Evolutionary conservation across 2,797 vertebrate species (phyloP).

Genomic region (Heteromormyrus szaboi): DNA sequence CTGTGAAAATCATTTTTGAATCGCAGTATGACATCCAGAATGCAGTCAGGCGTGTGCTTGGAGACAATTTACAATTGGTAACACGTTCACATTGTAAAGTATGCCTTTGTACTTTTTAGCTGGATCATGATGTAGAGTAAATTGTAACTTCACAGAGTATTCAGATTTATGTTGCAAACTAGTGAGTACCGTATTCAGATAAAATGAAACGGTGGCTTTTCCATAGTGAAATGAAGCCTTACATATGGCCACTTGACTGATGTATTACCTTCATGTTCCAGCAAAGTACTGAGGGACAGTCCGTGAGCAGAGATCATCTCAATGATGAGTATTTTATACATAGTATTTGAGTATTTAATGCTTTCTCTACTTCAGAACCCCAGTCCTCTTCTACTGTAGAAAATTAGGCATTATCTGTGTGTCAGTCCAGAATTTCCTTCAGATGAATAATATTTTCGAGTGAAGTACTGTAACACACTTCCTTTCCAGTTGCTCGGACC

Average conservation of each 20-base stretch:
- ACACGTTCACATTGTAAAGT: neutral
- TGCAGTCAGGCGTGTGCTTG: slow-evolving; percentile 49
- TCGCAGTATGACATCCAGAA: slow-evolving; percentile 46
- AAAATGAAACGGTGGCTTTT: neutral
- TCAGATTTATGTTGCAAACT: neutral
- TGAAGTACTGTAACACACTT: neutral
- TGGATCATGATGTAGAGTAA: neutral
- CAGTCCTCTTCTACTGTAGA: neutral
- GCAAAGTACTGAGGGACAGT: neutral
- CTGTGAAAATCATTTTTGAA: slow-evolving; percentile 68
- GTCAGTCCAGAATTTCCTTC: neutral
- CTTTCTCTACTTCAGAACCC: slow-evolving; percentile 11
- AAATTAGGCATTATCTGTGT: neutral
- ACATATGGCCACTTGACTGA: neutral
- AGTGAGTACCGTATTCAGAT: neutral
- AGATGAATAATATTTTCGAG: neutral
- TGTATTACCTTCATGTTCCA: neutral
- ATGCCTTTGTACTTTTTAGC: neutral
- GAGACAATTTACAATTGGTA: slow-evolving; percentile 50
- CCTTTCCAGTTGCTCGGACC: slow-evolving; percentile 4
- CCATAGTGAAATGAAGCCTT: neutral
- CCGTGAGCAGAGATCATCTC: neutral
- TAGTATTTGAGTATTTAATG: neutral
- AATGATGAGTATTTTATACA: neutral
- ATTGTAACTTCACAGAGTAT: neutral